Conservation (phyloP, 1,140 invertebrate genomes). For the Aphelenchoides besseyi region DNA sequence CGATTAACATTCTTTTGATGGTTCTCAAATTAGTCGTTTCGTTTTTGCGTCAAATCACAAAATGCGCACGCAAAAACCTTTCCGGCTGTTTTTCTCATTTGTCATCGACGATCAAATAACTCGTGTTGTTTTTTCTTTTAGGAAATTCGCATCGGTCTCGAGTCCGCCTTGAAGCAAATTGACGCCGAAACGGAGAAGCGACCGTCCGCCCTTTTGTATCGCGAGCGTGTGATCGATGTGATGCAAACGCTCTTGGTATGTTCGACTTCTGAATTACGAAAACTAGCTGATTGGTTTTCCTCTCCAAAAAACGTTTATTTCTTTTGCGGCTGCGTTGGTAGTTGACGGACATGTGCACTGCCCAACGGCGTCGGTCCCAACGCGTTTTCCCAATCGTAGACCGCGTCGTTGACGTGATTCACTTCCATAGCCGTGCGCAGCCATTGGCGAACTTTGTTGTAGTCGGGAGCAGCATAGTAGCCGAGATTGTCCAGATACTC, state of each 20-base stretch:
- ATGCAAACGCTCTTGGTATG: constrained; percentile 14
- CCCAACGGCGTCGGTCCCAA: background rate
- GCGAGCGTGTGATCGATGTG: constrained; percentile 8
- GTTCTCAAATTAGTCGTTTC: background rate
- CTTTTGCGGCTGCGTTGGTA: background rate
- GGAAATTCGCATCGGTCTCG: constrained; percentile 5
- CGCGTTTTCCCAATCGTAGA: background rate
- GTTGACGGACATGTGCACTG: background rate
- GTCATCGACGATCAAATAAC: background rate
- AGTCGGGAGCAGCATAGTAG: background rate
- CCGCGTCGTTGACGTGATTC: background rate
- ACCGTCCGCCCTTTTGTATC: background rate
- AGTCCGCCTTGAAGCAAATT: constrained; percentile 9
- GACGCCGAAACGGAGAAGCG: constrained; percentile 5
- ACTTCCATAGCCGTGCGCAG: background rate
- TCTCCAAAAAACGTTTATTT: too few species aligned
- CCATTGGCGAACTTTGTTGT: background rate
- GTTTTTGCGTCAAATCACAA: background rate
- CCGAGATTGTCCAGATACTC: background rate
- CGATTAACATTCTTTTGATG: background rate
- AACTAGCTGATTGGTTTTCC: too few species aligned
- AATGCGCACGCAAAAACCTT: background rate
- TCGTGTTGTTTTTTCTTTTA: background rate
- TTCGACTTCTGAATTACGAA: too few species aligned
- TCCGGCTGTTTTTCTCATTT: background rate